These are phyloP conservation scores for Muntiacus reevesi DNA, from an alignment of 2,113 vertebrate species.

Conservation along the genomic window DNA sequence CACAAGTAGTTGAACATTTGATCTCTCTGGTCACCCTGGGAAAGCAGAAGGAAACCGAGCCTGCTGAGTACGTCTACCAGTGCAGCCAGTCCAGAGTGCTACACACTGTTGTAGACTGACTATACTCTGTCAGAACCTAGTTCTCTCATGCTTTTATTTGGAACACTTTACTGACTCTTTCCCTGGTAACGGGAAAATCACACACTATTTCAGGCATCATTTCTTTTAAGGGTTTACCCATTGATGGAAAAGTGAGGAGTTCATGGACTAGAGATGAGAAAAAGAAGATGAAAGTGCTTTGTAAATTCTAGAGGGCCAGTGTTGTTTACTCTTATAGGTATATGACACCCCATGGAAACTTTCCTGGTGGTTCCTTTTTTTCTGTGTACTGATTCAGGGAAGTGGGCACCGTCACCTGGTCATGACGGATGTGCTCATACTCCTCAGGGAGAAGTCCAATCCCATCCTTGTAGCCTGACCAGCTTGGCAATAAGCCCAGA, in stretches of 20 bases:
- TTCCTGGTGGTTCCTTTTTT: not conserved
- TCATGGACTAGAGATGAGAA: not conserved
- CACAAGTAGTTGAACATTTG: not conserved
- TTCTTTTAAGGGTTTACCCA: not conserved
- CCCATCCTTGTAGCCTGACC: not conserved
- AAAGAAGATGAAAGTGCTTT: not conserved
- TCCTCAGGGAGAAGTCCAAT: not conserved
- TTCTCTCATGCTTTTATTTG: not conserved
- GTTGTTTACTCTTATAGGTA: not conserved
- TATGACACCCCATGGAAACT: not conserved
- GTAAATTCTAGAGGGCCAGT: not conserved
- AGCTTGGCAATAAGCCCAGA: not conserved
- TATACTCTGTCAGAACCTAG: not conserved
- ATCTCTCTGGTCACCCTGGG: not conserved
- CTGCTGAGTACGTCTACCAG: not conserved
- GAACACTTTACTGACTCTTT: not conserved
- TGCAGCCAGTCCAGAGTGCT: not conserved
- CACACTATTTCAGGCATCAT: not conserved
- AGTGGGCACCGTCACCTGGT: not conserved
- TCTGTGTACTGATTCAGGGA: not conserved
- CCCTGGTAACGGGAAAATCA: not conserved
- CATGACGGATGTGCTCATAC: not conserved
- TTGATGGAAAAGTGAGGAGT: not conserved
- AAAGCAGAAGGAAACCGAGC: not conserved
- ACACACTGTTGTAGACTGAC: not conserved